Base-by-base conservation (phyloP, 2,113 vertebrate species). In the Spermophilus dauricus region DNA sequence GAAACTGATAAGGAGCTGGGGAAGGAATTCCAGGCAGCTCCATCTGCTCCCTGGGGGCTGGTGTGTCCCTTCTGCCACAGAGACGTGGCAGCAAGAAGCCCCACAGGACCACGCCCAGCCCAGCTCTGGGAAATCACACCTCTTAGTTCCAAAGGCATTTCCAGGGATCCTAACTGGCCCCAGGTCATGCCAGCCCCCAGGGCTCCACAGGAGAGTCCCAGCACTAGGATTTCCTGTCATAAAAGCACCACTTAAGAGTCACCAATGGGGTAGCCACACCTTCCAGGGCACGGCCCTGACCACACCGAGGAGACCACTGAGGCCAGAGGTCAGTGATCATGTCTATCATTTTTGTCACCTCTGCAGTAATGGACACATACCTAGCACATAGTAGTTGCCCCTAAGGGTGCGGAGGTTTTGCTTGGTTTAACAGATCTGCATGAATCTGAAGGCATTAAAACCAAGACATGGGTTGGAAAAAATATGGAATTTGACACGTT, bases 1-100 rank as follows among this genome's bases (percentile, higher is more conserved):
- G 72, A 91, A 84, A 77, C 92, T 58, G 97, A 96, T 97, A 97
- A 95, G 76, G 39, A 80, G 42, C 37, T 53, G 5, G 30, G 73
- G 89, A 75, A 97, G 92, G 97, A 96, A 98, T 98, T 94, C 95
- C 65, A 96, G 91, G 96, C 97, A 96, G 97, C 84, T 90, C 24
- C 94, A 69, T 77, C 39, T 97, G 94, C 69, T 96, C 69, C 58
- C 84, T 8, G 37, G 45, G 86, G 45, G 80, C 77, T 92, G 96
- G 45, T 9, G 77, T 28, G 39, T 20, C 53, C 53, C 63, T 42
- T 61, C 42, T 9, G 61, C 72, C 77, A 63, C 65, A 17, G 0
- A 32, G 30, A 84, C 14, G 2, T 45, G 72, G n/a, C n/a, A 90
- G 61, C 72, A 78, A 92, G 42, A 84, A 80, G n/a, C 56, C 28